Evolutionary conservation across 2,113 vertebrate species (phyloP).

Genomic region (Garra rufa): DNA sequence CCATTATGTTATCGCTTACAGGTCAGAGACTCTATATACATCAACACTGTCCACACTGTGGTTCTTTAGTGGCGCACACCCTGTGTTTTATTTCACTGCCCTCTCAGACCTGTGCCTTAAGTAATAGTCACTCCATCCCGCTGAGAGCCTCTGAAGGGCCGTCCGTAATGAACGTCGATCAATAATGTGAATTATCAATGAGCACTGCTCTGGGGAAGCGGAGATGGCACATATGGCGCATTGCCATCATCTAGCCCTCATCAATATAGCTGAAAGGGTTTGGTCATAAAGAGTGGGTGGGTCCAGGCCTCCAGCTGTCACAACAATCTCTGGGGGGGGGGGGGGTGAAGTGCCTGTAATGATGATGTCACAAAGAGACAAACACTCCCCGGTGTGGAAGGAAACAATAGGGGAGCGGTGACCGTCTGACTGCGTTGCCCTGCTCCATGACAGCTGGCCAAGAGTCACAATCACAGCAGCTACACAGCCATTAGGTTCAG

Average conservation of each 20-base stretch:
- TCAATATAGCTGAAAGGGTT: conserved; percentile 58
- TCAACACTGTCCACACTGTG: conserved; percentile 27
- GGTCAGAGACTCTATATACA: not conserved
- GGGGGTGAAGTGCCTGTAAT: conserved; percentile 27
- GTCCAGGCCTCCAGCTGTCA: conserved; percentile 55
- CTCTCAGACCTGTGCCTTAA: conserved; percentile 27
- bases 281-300: conserved; percentile 35
- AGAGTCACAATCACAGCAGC: conserved; percentile 36
- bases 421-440: conserved; percentile 30
- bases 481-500: conserved; percentile 18
- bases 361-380: conserved; percentile 48
- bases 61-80: conserved; percentile 24
- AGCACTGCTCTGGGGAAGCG: not conserved
- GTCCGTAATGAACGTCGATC: conserved; percentile 48
- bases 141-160: conserved; percentile 49
- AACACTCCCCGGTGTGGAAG: conserved; percentile 13
- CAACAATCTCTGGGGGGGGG: conserved; percentile 40
- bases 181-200: conserved; percentile 59
- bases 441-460: conserved; percentile 46
- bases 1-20: not conserved
- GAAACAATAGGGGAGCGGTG: conserved; percentile 45
- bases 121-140: conserved; percentile 43
- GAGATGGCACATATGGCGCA: conserved; percentile 50
- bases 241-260: conserved; percentile 40
- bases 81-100: not conserved